Conservation (phyloP, 2,797 vertebrate species). For the Alosa sapidissima region DNA sequence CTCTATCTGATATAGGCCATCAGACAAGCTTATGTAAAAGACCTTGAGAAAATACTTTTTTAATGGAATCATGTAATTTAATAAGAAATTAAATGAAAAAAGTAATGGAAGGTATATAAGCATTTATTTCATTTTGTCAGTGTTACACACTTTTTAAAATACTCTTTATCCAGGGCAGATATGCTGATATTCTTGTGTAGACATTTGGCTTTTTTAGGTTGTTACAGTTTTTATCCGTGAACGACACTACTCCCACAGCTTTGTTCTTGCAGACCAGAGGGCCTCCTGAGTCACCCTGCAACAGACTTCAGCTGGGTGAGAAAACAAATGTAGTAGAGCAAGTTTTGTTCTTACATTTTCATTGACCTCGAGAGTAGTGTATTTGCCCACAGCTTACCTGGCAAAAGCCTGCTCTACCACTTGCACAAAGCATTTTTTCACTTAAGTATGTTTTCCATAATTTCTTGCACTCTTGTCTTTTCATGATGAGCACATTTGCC, state of each 20-base stretch:
- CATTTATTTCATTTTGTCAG: neutral
- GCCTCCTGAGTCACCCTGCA: conserved; percentile 50
- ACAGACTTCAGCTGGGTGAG: conserved; percentile 12
- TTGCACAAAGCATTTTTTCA: neutral
- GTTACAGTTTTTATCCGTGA: neutral
- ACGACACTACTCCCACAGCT: conserved; percentile 44
- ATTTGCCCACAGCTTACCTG: conserved; percentile 4
- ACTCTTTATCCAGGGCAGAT: conserved; percentile 38
- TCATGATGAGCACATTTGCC: neutral
- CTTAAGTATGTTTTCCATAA: neutral
- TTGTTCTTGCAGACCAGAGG: conserved; percentile 44
- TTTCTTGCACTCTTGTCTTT: neutral
- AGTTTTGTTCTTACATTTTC: neutral
- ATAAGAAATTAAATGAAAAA: neutral
- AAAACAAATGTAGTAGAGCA: neutral
- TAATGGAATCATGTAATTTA: neutral
- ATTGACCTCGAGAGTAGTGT: neutral
- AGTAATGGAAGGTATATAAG: too few species aligned
- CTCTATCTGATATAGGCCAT: too few species aligned
- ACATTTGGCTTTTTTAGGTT: conserved; percentile 6
- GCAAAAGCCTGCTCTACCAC: conserved; percentile 5
- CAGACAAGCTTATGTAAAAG: neutral
- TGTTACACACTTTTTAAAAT: conserved; percentile 19
- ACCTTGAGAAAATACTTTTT: too few species aligned
- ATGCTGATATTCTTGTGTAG: conserved; percentile 44